Evolutionary conservation across 2,888 invertebrate species (phyloP), one percentile per base, ranked within the genome.

Genomic region (Drosophila pegasa): DNA sequence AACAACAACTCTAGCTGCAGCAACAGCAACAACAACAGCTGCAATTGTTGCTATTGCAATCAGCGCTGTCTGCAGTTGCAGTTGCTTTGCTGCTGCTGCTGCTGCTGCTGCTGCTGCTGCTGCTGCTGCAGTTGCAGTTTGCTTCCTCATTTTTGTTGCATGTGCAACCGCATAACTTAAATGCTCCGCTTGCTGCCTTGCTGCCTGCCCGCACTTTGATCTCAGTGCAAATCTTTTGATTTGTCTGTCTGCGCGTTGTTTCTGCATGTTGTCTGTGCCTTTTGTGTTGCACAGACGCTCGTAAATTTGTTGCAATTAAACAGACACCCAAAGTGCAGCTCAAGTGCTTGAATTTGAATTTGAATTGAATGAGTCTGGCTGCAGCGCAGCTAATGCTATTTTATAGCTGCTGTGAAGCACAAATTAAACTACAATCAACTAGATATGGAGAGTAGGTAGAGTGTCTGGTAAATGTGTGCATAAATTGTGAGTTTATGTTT

Each of bases 91-190:
- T 37, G 18, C 9, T 40, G 10, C 25, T 6, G 25, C 25, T 25
- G 25, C 4, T 40, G 38, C 12, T 10, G 9, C 2, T 5, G 38
- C 5, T 2, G 38, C 4, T 10, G 40, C 20, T 14, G 65, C 48
- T 48, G 51, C 47, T 25, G 54, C 9, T 18, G 57, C 14, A 8
- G 22, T 27, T 45, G 27, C 45, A 45, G 10, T 45, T 78, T 70
- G 89, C 88, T 88, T 88, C 87, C 89, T 88, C 79, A 81, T 81
- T 85, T 86, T 58, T 73, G 85, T 55, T 81, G 75, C 80, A 82
- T 77, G 88, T 79, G 87, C 84, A 71, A 70, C 63, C 71, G 71
- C 88, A 76, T 83, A 80, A 76, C 75, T 74, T 74, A 61, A 74
- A 73, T 66, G 73, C 62, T 41, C 31, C 68, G 45, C 45, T 77